Percentiles rank a stretch among this genome's conserved stretches.
phyloP scores from a whole-genome alignment of 2,797 vertebrate genomes.

The Semaprochilodus insignis region DNA sequence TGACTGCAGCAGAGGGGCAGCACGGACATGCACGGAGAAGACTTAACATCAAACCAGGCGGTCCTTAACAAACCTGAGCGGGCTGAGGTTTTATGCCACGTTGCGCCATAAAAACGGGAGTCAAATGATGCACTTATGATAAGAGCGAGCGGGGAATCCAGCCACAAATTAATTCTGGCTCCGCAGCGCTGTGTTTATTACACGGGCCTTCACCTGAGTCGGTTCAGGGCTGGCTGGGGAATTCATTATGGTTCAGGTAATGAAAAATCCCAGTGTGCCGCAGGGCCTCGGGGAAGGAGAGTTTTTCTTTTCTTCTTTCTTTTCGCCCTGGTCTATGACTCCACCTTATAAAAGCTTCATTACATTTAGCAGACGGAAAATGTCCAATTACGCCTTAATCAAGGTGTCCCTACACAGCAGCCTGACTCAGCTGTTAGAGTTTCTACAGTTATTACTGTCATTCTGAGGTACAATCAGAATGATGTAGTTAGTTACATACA shows the following conservation, averaged over 20 bases:
- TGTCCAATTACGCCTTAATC: constrained; percentile 25
- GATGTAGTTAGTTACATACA: neutral
- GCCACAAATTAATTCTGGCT: constrained; percentile 46
- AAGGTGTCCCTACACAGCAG: constrained; percentile 4
- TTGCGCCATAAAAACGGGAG: constrained; percentile 10
- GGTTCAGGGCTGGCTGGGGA: constrained; percentile 13
- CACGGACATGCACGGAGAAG: constrained; percentile 23
- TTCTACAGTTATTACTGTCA: neutral
- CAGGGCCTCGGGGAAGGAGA: constrained; percentile 12
- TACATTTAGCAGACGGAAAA: constrained; percentile 40
- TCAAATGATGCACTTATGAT: constrained; percentile 17
- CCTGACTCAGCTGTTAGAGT: neutral
- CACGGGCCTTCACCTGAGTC: constrained; percentile 23
- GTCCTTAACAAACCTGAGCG: constrained; percentile 17
- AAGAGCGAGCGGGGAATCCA: constrained; percentile 12
- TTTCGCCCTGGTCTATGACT: neutral
- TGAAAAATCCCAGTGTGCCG: constrained; percentile 41
- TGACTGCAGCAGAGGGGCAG: constrained; percentile 1
- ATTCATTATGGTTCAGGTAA: constrained; percentile 48
- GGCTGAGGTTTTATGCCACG: neutral
- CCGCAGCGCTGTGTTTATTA: constrained; percentile 12
- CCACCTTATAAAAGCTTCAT: constrained; percentile 42
- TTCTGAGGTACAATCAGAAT: neutral
- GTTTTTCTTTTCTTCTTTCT: neutral
- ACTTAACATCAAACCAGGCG: constrained; percentile 20